Conservation (phyloP, 2,797 vertebrate species). For the Sitta carolinensis region DNA sequence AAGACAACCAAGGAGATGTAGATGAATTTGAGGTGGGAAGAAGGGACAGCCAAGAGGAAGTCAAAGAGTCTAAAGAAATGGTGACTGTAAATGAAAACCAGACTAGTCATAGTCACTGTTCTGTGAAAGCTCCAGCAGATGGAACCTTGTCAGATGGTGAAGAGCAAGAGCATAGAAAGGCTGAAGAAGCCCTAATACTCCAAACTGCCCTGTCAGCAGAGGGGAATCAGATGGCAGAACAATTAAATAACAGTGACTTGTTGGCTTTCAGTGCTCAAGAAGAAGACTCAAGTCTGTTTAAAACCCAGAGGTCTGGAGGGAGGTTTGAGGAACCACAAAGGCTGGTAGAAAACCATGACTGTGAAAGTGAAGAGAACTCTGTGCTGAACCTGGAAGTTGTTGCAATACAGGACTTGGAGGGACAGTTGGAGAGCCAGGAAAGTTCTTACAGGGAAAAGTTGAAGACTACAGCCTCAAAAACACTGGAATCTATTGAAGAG, state of each 20-base stretch:
- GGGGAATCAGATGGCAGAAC: not conserved
- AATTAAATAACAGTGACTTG: not conserved
- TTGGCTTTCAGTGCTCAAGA: not conserved
- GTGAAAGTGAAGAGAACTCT: not conserved
- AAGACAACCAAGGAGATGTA: not conserved
- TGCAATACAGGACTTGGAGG: not conserved
- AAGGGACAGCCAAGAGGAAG: not conserved
- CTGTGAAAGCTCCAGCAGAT: not conserved
- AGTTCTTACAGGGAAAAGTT: not conserved
- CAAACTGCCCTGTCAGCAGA: not conserved
- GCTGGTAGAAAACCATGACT: not conserved
- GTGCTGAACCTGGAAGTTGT: not conserved
- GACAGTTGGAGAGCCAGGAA: not conserved
- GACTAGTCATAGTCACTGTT: not conserved
- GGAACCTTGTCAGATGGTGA: not conserved
- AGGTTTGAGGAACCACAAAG: not conserved
- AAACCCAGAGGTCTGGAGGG: not conserved
- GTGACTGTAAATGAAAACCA: not conserved
- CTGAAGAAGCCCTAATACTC: not conserved
- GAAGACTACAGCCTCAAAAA: not conserved
- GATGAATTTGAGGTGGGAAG: not conserved
- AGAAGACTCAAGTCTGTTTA: not conserved
- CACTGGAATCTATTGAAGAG: constrained; percentile 40
- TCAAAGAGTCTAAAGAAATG: not conserved
- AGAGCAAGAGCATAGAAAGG: not conserved